Percentiles rank a stretch among this genome's conserved stretches.
These are phyloP conservation scores for Mystacides longicornis DNA, from an alignment of 2,888 invertebrate species.

Conservation along the genomic window DNA sequence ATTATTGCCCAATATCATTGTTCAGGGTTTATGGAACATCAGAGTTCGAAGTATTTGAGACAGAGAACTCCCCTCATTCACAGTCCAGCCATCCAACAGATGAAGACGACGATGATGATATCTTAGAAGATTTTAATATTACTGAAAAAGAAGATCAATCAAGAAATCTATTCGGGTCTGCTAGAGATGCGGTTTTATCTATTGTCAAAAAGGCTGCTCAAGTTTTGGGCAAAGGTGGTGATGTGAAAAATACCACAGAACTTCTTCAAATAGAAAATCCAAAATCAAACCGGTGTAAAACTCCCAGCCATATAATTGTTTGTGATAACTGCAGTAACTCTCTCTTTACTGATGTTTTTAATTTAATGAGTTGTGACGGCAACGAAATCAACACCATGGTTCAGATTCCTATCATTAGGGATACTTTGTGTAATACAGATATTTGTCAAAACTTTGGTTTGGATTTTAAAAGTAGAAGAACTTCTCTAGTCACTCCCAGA, in stretches of 20 bases:
- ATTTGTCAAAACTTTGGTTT: conserved; percentile 56
- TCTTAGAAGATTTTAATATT: conserved; percentile 38
- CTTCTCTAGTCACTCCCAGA: conserved; percentile 43
- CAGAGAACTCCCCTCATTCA: conserved; percentile 61
- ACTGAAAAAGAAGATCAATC: conserved; percentile 48
- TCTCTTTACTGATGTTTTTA: conserved; percentile 63
- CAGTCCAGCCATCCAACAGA: conserved; percentile 58
- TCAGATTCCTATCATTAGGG: conserved; percentile 51
- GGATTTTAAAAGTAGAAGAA: conserved; percentile 52
- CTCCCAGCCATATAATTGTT: conserved; percentile 65
- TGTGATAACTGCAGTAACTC: conserved; percentile 69
- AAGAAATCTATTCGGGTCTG: conserved; percentile 76
- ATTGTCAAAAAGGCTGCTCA: conserved; percentile 89
- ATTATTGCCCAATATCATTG: conserved; percentile 95
- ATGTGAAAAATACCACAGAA: conserved; percentile 52
- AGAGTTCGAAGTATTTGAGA: conserved; percentile 83
- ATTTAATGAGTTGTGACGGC: conserved; percentile 64
- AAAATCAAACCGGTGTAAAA: conserved; percentile 54
- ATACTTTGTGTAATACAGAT: conserved; percentile 54
- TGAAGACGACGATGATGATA: conserved; percentile 57
- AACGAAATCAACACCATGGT: conserved; percentile 54
- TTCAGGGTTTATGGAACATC: conserved; percentile 91
- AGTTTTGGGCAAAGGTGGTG: conserved; percentile 68
- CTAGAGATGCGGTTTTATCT: conserved; percentile 83
- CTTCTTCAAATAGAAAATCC: conserved; percentile 41